These are phyloP conservation scores for Astur gentilis DNA, from an alignment of 2,113 vertebrate genomes.

Conservation along the genomic window DNA sequence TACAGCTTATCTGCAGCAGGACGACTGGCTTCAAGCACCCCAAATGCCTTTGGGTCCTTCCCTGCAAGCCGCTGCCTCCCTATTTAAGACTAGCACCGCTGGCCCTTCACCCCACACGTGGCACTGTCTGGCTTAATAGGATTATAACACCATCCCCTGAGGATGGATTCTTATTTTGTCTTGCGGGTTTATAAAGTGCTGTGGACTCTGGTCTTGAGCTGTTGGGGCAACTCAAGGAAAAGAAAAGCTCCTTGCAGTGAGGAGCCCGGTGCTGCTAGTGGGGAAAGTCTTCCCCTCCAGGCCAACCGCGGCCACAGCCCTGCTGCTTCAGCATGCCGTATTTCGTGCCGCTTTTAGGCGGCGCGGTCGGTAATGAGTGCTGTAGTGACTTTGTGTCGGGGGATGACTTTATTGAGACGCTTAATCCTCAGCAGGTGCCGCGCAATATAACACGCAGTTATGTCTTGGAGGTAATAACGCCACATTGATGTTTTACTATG, in stretches of 20 bases:
- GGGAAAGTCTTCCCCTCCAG: neutral
- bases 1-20: neutral
- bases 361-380: rapidly evolving
- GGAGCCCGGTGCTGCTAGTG: rapidly evolving
- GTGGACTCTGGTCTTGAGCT: neutral
- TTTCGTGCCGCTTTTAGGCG: neutral
- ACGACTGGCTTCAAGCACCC: neutral
- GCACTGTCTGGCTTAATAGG: neutral
- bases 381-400: neutral
- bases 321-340: rapidly evolving
- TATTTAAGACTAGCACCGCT: neutral
- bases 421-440: neutral
- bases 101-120: neutral
- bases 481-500: neutral
- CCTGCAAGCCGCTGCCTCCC: rapidly evolving
- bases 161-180: neutral
- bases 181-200: neutral
- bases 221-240: neutral
- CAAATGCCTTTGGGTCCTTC: neutral
- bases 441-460: rapidly evolving
- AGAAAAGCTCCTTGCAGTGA: neutral
- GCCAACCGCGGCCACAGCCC: rapidly evolving
- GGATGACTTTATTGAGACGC: neutral
- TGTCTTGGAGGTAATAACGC: neutral
- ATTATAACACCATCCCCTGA: neutral